Evolutionary conservation across 37 sponge, comb jelly and placozoan species (phyloP).

Genomic region (Beroe forskalii): DNA sequence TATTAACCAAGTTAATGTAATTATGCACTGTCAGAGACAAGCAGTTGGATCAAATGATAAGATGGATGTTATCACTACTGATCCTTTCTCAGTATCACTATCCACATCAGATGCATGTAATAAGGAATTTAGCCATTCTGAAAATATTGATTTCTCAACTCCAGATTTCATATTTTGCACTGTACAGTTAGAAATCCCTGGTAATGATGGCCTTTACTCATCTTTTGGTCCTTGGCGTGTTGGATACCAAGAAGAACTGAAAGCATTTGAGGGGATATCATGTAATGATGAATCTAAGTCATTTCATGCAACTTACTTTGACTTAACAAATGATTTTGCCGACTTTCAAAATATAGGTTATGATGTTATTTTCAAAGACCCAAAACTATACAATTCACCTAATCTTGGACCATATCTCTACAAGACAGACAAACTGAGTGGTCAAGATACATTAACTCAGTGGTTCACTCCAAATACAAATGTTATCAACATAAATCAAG

Average conservation of each 20-base stretch:
- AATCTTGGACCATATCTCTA: conserved; percentile 47
- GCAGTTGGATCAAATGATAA: background rate
- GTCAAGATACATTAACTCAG: conserved; percentile 13
- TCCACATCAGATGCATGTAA: background rate
- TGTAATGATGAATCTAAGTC: background rate
- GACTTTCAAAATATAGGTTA: conserved; percentile 60
- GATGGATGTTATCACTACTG: background rate
- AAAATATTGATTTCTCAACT: conserved; percentile 9
- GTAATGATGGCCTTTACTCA: background rate
- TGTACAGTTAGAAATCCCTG: conserved; percentile 9
- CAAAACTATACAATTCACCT: conserved; percentile 30
- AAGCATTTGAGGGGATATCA: background rate
- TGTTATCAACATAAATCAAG: background rate
- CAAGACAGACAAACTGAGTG: background rate
- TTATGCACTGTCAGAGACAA: background rate
- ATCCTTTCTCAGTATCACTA: background rate
- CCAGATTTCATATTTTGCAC: conserved; percentile 27
- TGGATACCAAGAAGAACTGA: conserved; percentile 26
- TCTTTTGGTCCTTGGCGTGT: background rate
- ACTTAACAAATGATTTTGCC: conserved; percentile 46
- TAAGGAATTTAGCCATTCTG: conserved; percentile 20
- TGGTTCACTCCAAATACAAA: conserved; percentile 57
- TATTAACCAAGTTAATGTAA: background rate
- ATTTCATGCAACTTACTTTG: conserved; percentile 44
- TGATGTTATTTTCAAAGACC: conserved; percentile 21